These are phyloP conservation scores for Hydrotaea diabolus DNA, from an alignment of 2,888 invertebrate species.

Conservation along the genomic window DNA sequence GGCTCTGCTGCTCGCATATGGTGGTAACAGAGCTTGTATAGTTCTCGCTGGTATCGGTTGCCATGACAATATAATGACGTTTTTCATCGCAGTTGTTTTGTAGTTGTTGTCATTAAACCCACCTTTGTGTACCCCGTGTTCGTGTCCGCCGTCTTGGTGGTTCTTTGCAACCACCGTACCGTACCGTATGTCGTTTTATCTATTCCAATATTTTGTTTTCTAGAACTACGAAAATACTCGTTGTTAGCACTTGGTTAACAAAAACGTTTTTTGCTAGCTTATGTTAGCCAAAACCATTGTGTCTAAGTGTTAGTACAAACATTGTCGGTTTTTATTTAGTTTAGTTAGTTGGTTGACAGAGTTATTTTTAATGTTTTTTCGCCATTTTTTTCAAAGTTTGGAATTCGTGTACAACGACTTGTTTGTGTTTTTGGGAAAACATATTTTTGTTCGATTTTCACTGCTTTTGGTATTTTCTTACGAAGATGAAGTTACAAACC, in stretches of 20 bases:
- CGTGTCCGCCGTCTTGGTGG: background rate
- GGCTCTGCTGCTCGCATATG: background rate
- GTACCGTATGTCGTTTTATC: slow-evolving; percentile 8
- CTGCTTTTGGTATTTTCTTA: background rate
- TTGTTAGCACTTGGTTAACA: slow-evolving; percentile 22
- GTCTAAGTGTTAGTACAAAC: background rate
- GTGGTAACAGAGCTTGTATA: background rate
- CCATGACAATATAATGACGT: slow-evolving; percentile 56
- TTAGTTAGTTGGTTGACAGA: slow-evolving; percentile 13
- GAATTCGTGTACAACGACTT: slow-evolving; percentile 1
- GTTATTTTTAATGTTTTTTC: background rate
- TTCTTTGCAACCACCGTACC: background rate
- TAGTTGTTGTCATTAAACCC: background rate
- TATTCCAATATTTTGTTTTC: slow-evolving; percentile 35
- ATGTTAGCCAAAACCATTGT: no score
- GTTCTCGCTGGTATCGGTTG: slow-evolving; percentile 28
- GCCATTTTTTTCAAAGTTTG: background rate
- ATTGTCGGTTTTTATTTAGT: background rate
- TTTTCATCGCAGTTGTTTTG: slow-evolving; percentile 5
- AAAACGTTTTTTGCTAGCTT: no score
- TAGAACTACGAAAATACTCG: background rate
- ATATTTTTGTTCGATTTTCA: slow-evolving; percentile 9
- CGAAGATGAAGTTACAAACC: slow-evolving; percentile 32
- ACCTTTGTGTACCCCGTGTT: background rate
- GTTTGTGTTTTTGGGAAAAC: slow-evolving; percentile 5